Conservation (phyloP, 2,888 invertebrate species). For the Deilephila elpenor region DNA sequence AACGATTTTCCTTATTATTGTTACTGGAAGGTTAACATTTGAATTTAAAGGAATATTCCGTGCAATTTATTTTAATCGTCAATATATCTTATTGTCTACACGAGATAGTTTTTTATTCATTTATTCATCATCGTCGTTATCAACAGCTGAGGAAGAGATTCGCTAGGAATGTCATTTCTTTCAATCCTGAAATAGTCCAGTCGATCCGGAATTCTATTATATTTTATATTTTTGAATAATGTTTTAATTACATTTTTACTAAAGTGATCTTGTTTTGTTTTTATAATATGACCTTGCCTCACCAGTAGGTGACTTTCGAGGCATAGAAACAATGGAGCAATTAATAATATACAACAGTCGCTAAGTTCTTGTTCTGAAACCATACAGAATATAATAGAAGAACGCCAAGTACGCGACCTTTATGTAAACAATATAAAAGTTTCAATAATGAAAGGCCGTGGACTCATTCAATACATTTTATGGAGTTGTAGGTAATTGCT, state of each 20-base stretch:
- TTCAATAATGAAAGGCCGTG: constrained; percentile 4
- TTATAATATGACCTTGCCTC: not conserved
- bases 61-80: not conserved
- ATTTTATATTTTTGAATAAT: too few relatives aligned
- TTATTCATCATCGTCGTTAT: too few relatives aligned
- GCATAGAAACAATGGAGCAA: constrained; percentile 3
- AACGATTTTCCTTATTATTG: constrained; percentile 3
- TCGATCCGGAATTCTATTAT: too few relatives aligned
- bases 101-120: too few relatives aligned
- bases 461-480: constrained; percentile 9
- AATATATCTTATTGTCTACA: too few relatives aligned
- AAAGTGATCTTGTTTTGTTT: not conserved
- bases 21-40: not conserved
- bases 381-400: constrained; percentile 14
- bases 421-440: constrained; percentile 24
- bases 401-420: constrained; percentile 17
- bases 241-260: too few relatives aligned
- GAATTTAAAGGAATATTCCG: not conserved
- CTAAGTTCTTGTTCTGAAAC: constrained; percentile 19
- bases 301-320: not conserved
- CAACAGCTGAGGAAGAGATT: too few relatives aligned
- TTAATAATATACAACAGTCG: not conserved
- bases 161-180: too few relatives aligned
- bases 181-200: too few relatives aligned
- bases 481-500: constrained; percentile 20